Percentiles rank a stretch among this genome's conserved stretches.
These are phyloP conservation scores for Drosophila quadrilineata DNA, from an alignment of 1,140 invertebrate genomes.

Conservation along the genomic window DNA sequence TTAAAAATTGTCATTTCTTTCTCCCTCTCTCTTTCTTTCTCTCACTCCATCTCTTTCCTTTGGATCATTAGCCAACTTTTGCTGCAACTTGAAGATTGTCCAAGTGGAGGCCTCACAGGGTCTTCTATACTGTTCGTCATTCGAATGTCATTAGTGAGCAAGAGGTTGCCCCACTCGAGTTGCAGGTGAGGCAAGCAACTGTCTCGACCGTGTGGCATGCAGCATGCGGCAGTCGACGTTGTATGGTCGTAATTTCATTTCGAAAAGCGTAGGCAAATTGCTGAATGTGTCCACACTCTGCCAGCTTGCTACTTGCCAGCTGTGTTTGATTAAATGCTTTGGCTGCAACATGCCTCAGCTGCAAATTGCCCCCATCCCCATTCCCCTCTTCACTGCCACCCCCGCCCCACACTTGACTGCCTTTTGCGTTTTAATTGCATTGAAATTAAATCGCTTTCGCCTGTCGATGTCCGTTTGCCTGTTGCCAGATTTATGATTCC, in stretches of 20 bases:
- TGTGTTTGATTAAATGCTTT: slow-evolving; percentile 64
- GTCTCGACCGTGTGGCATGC: not conserved
- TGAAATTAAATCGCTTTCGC: slow-evolving; percentile 58
- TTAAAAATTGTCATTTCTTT: too few species aligned
- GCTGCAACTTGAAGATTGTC: slow-evolving; percentile 3
- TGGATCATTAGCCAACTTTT: slow-evolving; percentile 68
- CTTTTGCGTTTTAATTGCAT: slow-evolving; percentile 58
- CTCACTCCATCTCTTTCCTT: too few species aligned
- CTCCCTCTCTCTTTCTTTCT: too few species aligned
- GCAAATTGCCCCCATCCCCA: not conserved
- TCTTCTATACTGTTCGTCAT: slow-evolving; percentile 55
- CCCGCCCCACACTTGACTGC: not conserved
- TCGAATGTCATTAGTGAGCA: slow-evolving; percentile 68
- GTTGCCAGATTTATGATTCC: slow-evolving; percentile 67
- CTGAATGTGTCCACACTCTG: slow-evolving; percentile 38
- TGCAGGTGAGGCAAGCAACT: slow-evolving; percentile 2
- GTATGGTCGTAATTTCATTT: slow-evolving; percentile 57
- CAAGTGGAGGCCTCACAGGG: slow-evolving; percentile 7
- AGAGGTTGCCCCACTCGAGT: not conserved
- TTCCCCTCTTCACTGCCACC: not conserved
- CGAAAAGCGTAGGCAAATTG: slow-evolving; percentile 46
- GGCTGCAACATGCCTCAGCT: slow-evolving; percentile 1
- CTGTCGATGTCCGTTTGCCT: too few species aligned
- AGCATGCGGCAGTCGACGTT: slow-evolving; percentile 3
- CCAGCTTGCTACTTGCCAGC: slow-evolving; percentile 21